Conservation (phyloP, 2,797 vertebrate genomes). For the Micrastur ruficollis region DNA sequence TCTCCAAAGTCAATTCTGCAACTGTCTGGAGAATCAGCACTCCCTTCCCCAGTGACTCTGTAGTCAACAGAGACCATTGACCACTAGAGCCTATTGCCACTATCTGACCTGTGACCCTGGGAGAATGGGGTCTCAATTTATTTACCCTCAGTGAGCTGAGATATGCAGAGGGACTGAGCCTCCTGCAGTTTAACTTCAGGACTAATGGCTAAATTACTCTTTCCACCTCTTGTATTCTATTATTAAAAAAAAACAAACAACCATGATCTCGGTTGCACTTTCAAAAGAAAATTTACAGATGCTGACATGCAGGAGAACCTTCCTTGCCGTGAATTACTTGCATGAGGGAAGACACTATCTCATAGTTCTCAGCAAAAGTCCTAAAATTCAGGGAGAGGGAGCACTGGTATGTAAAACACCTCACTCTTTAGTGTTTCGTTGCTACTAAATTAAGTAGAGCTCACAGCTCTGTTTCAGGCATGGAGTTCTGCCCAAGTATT, state of each 20-base stretch:
- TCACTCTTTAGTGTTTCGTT: neutral
- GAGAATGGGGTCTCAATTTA: neutral
- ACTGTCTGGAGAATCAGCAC: accelerated
- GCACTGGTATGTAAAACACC: neutral
- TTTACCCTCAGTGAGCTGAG: neutral
- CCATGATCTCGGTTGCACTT: neutral
- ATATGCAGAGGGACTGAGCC: neutral
- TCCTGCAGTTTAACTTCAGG: neutral
- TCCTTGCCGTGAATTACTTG: neutral
- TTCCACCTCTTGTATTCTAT: neutral
- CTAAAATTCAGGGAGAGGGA: neutral
- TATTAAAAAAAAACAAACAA: neutral
- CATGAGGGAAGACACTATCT: neutral
- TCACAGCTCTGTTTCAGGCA: neutral
- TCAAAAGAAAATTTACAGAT: neutral
- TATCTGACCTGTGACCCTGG: neutral
- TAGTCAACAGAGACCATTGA: neutral
- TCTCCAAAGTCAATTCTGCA: neutral
- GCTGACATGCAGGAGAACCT: neutral
- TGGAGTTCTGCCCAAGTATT: neutral
- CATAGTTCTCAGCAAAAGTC: neutral
- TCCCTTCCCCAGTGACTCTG: neutral
- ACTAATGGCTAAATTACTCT: neutral
- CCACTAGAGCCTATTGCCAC: neutral
- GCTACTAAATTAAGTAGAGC: neutral